Evolutionary conservation across 1,140 invertebrate species (phyloP).

Genomic region (Bombus terrestris): DNA sequence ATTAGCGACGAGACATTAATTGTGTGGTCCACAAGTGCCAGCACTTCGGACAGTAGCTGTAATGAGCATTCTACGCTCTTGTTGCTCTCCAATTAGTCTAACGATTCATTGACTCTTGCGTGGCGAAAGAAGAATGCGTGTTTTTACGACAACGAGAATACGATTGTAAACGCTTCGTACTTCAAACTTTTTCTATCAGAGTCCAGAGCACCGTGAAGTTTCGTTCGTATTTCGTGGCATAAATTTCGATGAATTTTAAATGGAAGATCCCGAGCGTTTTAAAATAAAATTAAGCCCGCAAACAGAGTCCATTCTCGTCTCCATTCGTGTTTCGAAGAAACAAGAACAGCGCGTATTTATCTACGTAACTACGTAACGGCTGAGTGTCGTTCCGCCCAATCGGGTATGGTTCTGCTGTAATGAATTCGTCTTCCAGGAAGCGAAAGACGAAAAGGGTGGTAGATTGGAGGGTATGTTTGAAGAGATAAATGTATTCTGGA

Average conservation of each 20-base stretch:
- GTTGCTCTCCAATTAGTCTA: neutral
- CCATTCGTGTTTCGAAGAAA: neutral
- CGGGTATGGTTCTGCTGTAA: slow-evolving; percentile 16
- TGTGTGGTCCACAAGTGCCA: slow-evolving; percentile 1
- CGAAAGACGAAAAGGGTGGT: neutral
- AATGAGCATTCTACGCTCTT: neutral
- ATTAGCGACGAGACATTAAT: slow-evolving; percentile 47
- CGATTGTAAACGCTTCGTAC: no score
- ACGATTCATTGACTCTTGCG: neutral
- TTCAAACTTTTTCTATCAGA: no score
- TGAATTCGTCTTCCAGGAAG: slow-evolving; percentile 7
- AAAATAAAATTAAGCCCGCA: neutral
- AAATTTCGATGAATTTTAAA: no score
- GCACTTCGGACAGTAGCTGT: neutral
- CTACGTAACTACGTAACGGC: neutral
- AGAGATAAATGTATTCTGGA: neutral
- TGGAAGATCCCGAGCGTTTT: no score
- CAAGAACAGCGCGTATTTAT: neutral
- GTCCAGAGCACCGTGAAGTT: no score
- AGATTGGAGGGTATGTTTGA: neutral
- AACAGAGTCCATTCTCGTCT: no score
- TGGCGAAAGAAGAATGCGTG: no score
- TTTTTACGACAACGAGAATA: no score
- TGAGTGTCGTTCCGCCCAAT: neutral
- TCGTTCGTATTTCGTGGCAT: no score